Conservation (phyloP, 2,888 invertebrate genomes). For the Caenorhabditis virilis region DNA sequence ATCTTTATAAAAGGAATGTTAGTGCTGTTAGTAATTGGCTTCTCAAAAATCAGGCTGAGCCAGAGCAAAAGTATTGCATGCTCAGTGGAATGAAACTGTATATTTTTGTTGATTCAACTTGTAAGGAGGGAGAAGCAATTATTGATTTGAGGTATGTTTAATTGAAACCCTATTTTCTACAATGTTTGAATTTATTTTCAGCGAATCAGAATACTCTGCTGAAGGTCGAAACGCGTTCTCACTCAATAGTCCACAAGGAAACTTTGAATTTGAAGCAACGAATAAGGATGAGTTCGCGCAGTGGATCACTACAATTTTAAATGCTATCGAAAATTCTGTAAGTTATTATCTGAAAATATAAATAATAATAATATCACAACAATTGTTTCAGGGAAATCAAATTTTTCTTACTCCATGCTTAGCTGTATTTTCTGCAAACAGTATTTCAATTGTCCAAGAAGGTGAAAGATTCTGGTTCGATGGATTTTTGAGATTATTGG, state of each 20-base stretch:
- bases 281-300: slow-evolving; percentile 9
- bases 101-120: slow-evolving; percentile 58
- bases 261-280: slow-evolving; percentile 17
- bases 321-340: slow-evolving; percentile 8
- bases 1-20: slow-evolving; percentile 15
- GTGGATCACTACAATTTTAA: slow-evolving; percentile 7
- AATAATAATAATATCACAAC: background rate
- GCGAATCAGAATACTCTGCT: background rate
- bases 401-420: slow-evolving; percentile 12
- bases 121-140: slow-evolving; percentile 43
- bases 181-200: slow-evolving; percentile 4
- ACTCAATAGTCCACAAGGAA: slow-evolving; percentile 8
- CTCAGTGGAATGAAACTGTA: slow-evolving; percentile 54
- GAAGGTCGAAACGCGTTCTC: slow-evolving; percentile 11
- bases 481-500: slow-evolving; percentile 60
- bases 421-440: background rate
- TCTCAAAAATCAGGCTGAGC: slow-evolving; percentile 13
- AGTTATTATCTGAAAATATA: background rate
- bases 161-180: background rate
- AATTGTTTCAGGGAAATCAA: background rate
- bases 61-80: slow-evolving; percentile 30
- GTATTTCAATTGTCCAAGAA: slow-evolving; percentile 51
- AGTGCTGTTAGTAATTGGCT: slow-evolving; percentile 22
- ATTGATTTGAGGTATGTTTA: slow-evolving; percentile 40
- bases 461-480: slow-evolving; percentile 59